Percentiles rank a stretch among this genome's conserved stretches.
These are phyloP conservation scores for Tachuris rubrigastra DNA, from an alignment of 2,113 vertebrate genomes.

Conservation along the genomic window DNA sequence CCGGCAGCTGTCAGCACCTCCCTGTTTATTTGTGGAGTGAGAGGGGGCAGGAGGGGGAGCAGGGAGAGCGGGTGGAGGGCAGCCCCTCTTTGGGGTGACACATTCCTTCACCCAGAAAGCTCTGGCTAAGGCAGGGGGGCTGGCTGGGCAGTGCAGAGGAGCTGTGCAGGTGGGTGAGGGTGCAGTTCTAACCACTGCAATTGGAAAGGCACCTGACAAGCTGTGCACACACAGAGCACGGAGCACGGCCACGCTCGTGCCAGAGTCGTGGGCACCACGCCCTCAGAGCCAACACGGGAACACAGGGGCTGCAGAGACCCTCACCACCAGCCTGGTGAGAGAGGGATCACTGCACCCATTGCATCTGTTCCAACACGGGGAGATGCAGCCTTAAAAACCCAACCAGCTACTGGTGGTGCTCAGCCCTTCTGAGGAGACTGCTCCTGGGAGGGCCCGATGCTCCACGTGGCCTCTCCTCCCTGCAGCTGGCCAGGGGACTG, in stretches of 20 bases:
- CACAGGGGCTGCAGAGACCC: background rate
- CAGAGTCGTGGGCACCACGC: too few relatives aligned
- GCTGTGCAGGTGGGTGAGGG: background rate
- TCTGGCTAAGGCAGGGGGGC: accelerated
- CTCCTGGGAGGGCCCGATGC: background rate
- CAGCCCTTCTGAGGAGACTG: background rate
- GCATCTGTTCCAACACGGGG: background rate
- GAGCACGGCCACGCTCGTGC: too few relatives aligned
- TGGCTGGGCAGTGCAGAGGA: accelerated
- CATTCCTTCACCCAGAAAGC: background rate
- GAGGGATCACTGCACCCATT: background rate
- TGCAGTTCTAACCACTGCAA: background rate
- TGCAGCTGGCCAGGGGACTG: background rate
- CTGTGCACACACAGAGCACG: too few relatives aligned
- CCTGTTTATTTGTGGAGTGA: slow-evolving; percentile 61
- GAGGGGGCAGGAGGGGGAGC: background rate
- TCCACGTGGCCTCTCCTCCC: background rate
- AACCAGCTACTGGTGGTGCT: background rate
- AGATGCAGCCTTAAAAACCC: background rate
- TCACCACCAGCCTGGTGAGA: background rate
- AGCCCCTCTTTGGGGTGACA: background rate
- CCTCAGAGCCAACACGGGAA: background rate
- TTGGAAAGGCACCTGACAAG: background rate
- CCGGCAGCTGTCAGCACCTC: slow-evolving; percentile 58
- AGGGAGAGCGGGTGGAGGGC: background rate